Evolutionary conservation across 2,113 vertebrate genomes (phyloP).

Genomic region (Ceyx margarethae): DNA sequence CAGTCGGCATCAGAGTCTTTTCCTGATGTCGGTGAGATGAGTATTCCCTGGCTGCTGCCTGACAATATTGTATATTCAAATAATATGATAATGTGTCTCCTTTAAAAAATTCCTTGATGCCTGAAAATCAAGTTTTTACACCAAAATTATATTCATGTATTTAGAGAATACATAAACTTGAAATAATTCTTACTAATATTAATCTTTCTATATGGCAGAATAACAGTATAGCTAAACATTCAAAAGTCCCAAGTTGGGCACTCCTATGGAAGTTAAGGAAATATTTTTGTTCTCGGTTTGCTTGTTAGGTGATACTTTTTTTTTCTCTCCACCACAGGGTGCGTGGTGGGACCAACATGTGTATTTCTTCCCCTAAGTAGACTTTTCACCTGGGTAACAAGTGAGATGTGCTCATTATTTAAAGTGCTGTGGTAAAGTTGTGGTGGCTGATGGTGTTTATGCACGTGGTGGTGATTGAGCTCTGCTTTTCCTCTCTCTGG

Average conservation of each 20-base stretch:
- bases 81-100: background rate
- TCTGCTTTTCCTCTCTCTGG: background rate
- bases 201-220: background rate
- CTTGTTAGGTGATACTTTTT: background rate
- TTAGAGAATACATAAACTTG: background rate
- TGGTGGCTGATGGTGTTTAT: background rate
- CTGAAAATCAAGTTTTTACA: background rate
- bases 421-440: background rate
- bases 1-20: background rate
- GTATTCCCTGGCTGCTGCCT: background rate
- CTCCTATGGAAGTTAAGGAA: background rate
- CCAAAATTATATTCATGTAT: background rate
- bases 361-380: background rate
- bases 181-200: background rate
- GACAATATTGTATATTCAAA: background rate
- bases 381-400: background rate
- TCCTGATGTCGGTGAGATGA: background rate
- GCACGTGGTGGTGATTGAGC: background rate
- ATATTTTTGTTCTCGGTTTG: background rate
- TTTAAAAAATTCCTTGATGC: background rate
- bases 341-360: no score
- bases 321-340: no score
- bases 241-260: fast-evolving
- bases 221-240: background rate
- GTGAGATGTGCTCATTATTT: background rate